Conservation (phyloP, 2,888 invertebrate genomes). For the Halictus ligatus region DNA sequence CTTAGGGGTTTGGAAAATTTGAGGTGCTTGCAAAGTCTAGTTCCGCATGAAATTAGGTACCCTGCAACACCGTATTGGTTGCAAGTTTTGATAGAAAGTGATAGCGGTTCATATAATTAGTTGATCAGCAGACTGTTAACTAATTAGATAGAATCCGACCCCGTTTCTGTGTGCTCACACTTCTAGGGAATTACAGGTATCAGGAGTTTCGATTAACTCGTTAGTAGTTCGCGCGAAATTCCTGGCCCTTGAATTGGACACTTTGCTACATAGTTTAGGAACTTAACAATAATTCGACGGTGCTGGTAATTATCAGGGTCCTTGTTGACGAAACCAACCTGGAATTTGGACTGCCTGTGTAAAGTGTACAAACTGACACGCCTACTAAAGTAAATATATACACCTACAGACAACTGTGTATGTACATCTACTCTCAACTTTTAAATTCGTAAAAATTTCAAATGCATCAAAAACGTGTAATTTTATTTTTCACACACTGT, state of each 20-base stretch:
- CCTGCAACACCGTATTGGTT: not conserved
- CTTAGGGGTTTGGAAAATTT: not conserved
- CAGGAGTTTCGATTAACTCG: conserved; percentile 19
- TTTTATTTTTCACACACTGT: not conserved
- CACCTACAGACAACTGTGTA: too few relatives aligned
- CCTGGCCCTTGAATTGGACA: not conserved
- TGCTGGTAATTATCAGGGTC: not conserved
- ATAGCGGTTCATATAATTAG: not conserved
- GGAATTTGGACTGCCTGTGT: not conserved
- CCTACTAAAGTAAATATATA: too few relatives aligned
- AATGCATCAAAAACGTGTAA: too few relatives aligned
- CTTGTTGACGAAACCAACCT: not conserved
- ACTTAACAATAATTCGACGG: not conserved
- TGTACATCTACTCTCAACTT: too few relatives aligned
- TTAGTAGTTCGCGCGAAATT: conserved; percentile 10
- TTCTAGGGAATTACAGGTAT: not conserved
- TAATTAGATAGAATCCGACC: not conserved
- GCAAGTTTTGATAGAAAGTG: not conserved
- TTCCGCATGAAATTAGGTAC: not conserved
- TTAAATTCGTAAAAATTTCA: too few relatives aligned
- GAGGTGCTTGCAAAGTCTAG: not conserved
- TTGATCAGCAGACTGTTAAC: not conserved
- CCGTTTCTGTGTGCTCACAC: not conserved
- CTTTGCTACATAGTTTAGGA: not conserved
- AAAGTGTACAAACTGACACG: too few relatives aligned